A percentile compares a stretch with the other conserved stretches of the same genome.
phyloP scores from a whole-genome alignment of 2,888 invertebrate species.

The Hemaris fuciformis region DNA sequence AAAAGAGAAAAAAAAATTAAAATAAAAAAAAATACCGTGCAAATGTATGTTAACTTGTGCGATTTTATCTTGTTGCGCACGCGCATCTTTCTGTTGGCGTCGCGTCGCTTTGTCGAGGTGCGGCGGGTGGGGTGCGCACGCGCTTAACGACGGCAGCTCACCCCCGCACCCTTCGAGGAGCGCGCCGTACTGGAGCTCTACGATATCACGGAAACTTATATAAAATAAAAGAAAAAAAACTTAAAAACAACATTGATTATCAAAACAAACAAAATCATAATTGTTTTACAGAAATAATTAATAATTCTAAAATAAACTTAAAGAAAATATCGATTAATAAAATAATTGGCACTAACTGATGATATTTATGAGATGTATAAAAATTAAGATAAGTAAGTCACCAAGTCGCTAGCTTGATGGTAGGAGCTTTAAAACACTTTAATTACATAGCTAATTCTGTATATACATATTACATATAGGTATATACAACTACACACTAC shows the following conservation, averaged over 20 bases:
- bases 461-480: no score
- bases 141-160: constrained; percentile 75
- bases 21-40: constrained; percentile 86
- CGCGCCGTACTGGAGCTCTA: constrained; percentile 82
- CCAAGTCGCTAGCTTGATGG: no score
- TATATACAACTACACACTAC: no score
- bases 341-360: no score
- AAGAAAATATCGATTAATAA: no score
- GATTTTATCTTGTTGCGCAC: constrained; percentile 87
- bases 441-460: no score
- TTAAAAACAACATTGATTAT: constrained; percentile 36
- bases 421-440: no score
- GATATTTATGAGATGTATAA: no score
- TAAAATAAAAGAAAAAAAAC: constrained; percentile 38
- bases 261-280: constrained; percentile 17
- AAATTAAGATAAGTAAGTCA: no score
- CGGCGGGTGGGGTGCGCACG: constrained; percentile 76
- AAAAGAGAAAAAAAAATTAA: constrained; percentile 32
- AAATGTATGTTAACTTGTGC: constrained; percentile 91
- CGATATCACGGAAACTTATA: constrained; percentile 28
- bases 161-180: constrained; percentile 80
- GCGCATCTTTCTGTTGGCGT: constrained; percentile 82
- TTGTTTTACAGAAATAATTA: not conserved
- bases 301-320: not conserved
- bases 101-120: constrained; percentile 83